A percentile compares a stretch with the other conserved stretches of the same genome.
These are phyloP conservation scores for Pangasius mekongensis DNA, from an alignment of 2,797 vertebrate species.

Conservation along the genomic window DNA sequence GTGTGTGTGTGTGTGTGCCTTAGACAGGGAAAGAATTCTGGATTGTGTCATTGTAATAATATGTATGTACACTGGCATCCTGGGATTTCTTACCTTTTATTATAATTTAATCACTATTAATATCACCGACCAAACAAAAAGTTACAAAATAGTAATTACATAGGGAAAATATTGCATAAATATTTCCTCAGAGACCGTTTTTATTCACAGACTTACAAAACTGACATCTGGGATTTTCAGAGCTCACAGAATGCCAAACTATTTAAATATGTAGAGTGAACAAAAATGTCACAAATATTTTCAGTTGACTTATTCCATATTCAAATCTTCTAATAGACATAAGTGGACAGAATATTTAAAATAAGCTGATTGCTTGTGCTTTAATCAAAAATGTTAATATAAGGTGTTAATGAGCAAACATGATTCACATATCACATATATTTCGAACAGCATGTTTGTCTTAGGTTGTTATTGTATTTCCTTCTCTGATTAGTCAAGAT, in stretches of 20 bases:
- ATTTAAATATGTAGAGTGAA: background rate
- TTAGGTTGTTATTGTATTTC: conserved; percentile 1
- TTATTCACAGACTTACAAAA: background rate
- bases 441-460: background rate
- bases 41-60: background rate
- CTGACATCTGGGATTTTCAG: background rate
- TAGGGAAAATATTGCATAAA: background rate
- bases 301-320: background rate
- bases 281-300: background rate
- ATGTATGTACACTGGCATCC: background rate
- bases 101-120: background rate
- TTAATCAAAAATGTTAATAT: background rate
- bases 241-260: background rate
- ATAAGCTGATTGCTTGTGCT: background rate
- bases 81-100: background rate
- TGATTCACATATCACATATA: background rate
- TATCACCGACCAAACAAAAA: background rate
- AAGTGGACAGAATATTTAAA: background rate
- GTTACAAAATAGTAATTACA: background rate
- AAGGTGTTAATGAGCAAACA: background rate
- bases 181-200: background rate
- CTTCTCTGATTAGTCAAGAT: background rate
- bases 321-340: background rate
- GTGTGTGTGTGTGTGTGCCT: background rate
- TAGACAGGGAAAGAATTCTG: background rate